These are phyloP conservation scores for Rhyzopertha dominica DNA, from an alignment of 1,140 invertebrate genomes.

Conservation along the genomic window DNA sequence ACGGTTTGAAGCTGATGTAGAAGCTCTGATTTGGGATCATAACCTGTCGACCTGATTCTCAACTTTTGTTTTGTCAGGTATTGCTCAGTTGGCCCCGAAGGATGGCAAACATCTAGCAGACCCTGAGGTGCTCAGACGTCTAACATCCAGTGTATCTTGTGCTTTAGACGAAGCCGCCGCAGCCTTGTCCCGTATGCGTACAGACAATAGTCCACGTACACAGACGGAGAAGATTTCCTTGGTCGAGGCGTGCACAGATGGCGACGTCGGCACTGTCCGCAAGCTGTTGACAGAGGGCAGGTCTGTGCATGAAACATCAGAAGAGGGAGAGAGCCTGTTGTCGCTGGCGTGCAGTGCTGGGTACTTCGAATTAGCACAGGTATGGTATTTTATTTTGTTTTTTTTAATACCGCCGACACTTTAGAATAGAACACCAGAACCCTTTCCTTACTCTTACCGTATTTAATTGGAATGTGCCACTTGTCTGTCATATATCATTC, in stretches of 20 bases:
- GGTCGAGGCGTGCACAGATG: constrained; percentile 87
- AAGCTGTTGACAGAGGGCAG: constrained; percentile 86
- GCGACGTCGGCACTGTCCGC: constrained; percentile 83
- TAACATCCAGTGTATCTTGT: constrained; percentile 86
- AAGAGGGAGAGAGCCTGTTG: constrained; percentile 87
- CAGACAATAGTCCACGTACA: constrained; percentile 55
- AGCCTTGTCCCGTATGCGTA: constrained; percentile 89
- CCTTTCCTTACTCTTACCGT: too few relatives aligned
- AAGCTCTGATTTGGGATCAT: too few relatives aligned
- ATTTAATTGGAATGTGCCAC: too few relatives aligned
- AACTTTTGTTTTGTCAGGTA: constrained; percentile 52
- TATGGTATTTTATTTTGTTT: too few relatives aligned
- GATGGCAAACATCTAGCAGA: constrained; percentile 72
- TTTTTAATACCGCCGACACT: too few relatives aligned
- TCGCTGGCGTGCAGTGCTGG: constrained; percentile 90
- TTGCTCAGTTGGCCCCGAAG: constrained; percentile 68
- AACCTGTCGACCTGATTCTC: too few relatives aligned
- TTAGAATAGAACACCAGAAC: too few relatives aligned
- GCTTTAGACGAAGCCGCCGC: constrained; percentile 94
- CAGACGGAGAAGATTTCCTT: constrained; percentile 57
- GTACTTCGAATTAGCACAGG: constrained; percentile 89
- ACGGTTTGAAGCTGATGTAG: too few relatives aligned
- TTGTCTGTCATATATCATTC: too few relatives aligned
- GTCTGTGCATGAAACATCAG: constrained; percentile 87
- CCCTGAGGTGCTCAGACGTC: constrained; percentile 73